A percentile compares a stretch with the other conserved stretches of the same genome.
Conservation (phyloP, 2,113 vertebrate species). For the Tenebrosternarchus preto region DNA sequence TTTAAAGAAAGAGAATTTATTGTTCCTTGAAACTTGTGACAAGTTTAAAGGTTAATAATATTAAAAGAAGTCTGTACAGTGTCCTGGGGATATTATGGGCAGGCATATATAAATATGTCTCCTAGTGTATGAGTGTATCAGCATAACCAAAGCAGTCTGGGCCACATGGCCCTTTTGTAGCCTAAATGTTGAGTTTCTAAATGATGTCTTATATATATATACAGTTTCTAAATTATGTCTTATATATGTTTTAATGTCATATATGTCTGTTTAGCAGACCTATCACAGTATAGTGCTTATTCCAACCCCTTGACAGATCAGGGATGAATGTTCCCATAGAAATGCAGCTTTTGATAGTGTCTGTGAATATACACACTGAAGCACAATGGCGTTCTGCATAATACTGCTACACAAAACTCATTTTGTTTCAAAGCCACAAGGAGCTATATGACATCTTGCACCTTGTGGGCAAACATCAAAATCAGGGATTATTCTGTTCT, state of each 20-base stretch:
- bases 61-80: slow-evolving; percentile 34
- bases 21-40: slow-evolving; percentile 48
- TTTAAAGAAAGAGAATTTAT: neutral
- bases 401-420: neutral
- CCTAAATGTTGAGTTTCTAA: neutral
- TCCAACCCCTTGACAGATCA: slow-evolving; percentile 9
- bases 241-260: neutral
- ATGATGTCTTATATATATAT: neutral
- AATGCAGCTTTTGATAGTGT: neutral
- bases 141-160: slow-evolving; percentile 45
- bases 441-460: slow-evolving; percentile 4
- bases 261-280: slow-evolving; percentile 13
- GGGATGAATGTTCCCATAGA: neutral
- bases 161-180: slow-evolving; percentile 4
- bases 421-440: neutral
- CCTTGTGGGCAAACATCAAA: neutral
- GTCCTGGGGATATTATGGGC: slow-evolving; percentile 46
- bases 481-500: slow-evolving; percentile 42
- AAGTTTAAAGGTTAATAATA: slow-evolving; percentile 56
- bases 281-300: neutral
- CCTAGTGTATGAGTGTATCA: slow-evolving; percentile 41
- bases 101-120: slow-evolving; percentile 48
- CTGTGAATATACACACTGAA: slow-evolving; percentile 5
- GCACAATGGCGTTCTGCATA: neutral
- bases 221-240: neutral